Evolutionary conservation across 2,113 vertebrate species (phyloP).

Genomic region (Sander vitreus): DNA sequence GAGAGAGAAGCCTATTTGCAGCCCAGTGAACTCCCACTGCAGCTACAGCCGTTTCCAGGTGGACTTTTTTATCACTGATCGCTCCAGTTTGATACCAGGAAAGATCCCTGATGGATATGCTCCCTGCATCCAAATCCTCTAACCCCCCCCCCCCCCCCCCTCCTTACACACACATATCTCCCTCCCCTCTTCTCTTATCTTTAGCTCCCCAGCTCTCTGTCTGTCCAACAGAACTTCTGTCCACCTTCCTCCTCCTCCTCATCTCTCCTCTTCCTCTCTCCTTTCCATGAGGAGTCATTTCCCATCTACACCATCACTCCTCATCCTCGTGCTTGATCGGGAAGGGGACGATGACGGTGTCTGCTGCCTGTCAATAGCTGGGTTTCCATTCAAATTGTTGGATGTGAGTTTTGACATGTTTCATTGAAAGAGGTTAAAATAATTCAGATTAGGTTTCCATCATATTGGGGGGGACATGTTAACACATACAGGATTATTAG

Average conservation of each 20-base stretch:
- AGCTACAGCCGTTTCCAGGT: constrained; percentile 77
- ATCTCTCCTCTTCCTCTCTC: constrained; percentile 29
- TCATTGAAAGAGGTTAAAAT: background rate
- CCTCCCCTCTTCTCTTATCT: constrained; percentile 62
- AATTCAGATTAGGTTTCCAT: background rate
- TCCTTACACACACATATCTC: constrained; percentile 24
- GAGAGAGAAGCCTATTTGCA: constrained; percentile 56
- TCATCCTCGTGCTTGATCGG: constrained; percentile 6
- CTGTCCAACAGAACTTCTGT: constrained; percentile 78
- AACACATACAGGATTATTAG: background rate
- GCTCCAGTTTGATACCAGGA: constrained; percentile 67
- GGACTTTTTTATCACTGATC: constrained; percentile 39
- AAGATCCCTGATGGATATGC: constrained; percentile 73
- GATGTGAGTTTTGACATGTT: background rate
- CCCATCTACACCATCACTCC: constrained; percentile 10
- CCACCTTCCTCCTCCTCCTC: constrained; percentile 40
- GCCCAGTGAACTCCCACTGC: constrained; percentile 72
- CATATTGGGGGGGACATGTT: too few species aligned
- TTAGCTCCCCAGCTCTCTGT: constrained; percentile 65
- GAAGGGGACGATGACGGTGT: background rate
- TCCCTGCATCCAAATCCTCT: constrained; percentile 71
- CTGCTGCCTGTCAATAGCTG: background rate
- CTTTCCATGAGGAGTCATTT: constrained; percentile 43
- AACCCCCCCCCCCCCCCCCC: constrained; percentile 33
- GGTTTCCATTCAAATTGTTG: background rate